Percentiles rank a stretch among this genome's conserved stretches.
These are phyloP conservation scores for Bombyx huttoni DNA, from an alignment of 2,888 invertebrate species.

Conservation along the genomic window DNA sequence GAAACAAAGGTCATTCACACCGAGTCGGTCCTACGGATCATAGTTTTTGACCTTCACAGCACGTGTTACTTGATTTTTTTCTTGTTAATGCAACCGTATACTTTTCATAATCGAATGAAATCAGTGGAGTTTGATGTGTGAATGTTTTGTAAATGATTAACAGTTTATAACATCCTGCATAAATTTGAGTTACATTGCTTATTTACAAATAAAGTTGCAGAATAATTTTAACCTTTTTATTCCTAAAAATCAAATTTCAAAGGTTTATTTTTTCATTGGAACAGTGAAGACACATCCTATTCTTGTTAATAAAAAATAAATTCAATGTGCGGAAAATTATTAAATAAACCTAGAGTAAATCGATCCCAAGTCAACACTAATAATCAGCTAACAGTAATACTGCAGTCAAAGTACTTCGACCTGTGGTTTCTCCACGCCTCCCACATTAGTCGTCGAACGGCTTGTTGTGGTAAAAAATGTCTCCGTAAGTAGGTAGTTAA, in stretches of 20 bases:
- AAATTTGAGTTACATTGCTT: no score
- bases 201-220: no score
- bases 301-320: no score
- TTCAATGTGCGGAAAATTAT: no score
- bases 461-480: constrained; percentile 47
- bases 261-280: no score
- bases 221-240: no score
- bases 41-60: constrained; percentile 48
- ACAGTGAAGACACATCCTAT: no score
- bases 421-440: constrained; percentile 12
- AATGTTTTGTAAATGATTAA: not conserved
- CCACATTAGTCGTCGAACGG: constrained; percentile 43
- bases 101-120: not conserved
- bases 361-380: no score
- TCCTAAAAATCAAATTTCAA: no score
- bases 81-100: not conserved
- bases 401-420: not conserved
- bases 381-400: not conserved
- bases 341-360: no score
- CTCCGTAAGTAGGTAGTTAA: constrained; percentile 67
- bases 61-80: constrained; percentile 30
- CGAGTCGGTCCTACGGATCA: constrained; percentile 33
- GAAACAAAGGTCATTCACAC: constrained; percentile 57
- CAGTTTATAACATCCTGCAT: no score
- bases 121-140: not conserved